Percentiles rank a stretch among this genome's conserved stretches.
Conservation (phyloP, 2,797 vertebrate genomes). For the Neolamprologus multifasciatus region DNA sequence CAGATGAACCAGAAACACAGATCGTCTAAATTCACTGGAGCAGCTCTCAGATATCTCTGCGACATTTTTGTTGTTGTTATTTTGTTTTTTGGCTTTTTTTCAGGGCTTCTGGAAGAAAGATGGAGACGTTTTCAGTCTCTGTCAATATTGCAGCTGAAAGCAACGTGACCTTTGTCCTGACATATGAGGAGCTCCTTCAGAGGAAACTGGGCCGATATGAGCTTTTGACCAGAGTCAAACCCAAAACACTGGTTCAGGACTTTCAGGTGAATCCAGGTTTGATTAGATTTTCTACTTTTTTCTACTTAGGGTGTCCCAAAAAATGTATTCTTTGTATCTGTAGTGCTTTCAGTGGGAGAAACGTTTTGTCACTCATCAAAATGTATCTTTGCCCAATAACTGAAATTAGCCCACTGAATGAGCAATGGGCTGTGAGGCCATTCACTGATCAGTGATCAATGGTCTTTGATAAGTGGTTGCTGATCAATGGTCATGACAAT, state of each 20-base stretch:
- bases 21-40: accelerated
- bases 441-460: too few species aligned
- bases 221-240: slow-evolving; percentile 84
- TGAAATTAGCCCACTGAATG: too few species aligned
- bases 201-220: slow-evolving; percentile 83
- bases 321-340: too few species aligned
- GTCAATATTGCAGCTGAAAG: slow-evolving; percentile 83
- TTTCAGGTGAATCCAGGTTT: slow-evolving; percentile 76
- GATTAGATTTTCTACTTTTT: too few species aligned
- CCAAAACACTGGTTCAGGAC: slow-evolving; percentile 81
- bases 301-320: too few species aligned
- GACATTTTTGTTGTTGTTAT: background rate
- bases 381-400: too few species aligned
- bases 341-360: too few species aligned
- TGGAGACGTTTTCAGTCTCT: slow-evolving; percentile 90
- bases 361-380: too few species aligned
- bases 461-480: too few species aligned
- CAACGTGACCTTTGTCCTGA: slow-evolving; percentile 83
- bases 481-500: too few species aligned
- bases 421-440: too few species aligned
- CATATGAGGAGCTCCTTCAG: slow-evolving; percentile 89
- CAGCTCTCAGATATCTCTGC: background rate
- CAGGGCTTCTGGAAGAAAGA: slow-evolving; percentile 86
- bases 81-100: accelerated
- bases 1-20: background rate